phyloP scores from a whole-genome alignment of 2,797 vertebrate genomes.

The Rousettus madagascariensis region DNA sequence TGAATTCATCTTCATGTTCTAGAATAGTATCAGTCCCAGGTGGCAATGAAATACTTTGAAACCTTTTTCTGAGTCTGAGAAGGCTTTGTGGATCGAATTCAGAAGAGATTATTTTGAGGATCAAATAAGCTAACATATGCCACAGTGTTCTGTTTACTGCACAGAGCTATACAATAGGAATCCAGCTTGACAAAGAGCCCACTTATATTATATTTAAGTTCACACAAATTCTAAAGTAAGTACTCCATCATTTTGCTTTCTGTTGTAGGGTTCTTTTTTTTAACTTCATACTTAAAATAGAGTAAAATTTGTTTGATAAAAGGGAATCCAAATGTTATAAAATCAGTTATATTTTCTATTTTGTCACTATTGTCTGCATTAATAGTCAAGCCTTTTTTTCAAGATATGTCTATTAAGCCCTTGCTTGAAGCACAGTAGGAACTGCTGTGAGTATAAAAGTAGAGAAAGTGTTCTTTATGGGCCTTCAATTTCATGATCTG shows the following conservation, averaged over 20 bases:
- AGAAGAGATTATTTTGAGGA: conserved; percentile 23
- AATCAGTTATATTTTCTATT: background rate
- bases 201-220: conserved; percentile 4
- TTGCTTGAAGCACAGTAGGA: background rate
- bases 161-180: background rate
- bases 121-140: background rate
- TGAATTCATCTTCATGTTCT: background rate
- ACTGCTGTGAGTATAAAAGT: background rate
- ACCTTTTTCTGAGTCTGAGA: background rate
- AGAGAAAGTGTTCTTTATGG: background rate
- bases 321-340: background rate
- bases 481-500: background rate
- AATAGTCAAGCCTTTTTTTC: background rate
- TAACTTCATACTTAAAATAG: conserved; percentile 48
- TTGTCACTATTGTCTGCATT: background rate
- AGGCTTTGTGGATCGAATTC: background rate
- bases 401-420: background rate
- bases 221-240: background rate
- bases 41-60: background rate
- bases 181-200: conserved; percentile 20
- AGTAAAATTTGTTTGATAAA: background rate
- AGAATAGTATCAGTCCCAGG: background rate
- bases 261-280: background rate
- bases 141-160: conserved; percentile 7
- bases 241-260: background rate